Conservation (phyloP, 2,113 vertebrate species). For the Brachionichthys hirsutus region DNA sequence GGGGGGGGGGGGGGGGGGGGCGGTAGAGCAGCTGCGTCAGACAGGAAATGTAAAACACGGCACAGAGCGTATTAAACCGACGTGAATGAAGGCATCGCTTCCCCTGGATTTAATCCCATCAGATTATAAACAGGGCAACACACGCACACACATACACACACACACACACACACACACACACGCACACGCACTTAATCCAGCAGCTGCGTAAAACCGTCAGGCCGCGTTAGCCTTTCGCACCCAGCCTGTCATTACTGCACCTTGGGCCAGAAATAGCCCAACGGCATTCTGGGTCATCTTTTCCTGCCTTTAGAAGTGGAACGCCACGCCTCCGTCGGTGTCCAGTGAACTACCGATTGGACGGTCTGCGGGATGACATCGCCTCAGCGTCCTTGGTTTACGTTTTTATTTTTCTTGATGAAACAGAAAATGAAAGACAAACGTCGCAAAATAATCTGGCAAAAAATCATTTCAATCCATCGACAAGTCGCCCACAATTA, state of each 20-base stretch:
- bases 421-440: no score
- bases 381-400: no score
- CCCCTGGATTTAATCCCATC: slow-evolving; percentile 12
- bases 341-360: no score
- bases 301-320: no score
- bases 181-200: slow-evolving; percentile 16
- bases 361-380: no score
- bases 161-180: slow-evolving; percentile 1
- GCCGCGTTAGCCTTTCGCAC: slow-evolving; percentile 26
- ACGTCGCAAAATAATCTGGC: no score
- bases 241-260: neutral
- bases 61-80: slow-evolving; percentile 1
- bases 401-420: no score
- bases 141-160: slow-evolving; percentile 2
- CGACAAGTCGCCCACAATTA: no score
- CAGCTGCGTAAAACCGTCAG: slow-evolving; percentile 17
- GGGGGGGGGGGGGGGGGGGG: neutral
- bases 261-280: no score
- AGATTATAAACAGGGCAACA: slow-evolving; percentile 19
- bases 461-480: no score
- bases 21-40: slow-evolving; percentile 33
- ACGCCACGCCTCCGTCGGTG: no score
- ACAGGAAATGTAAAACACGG: slow-evolving; percentile 36
- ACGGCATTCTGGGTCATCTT: slow-evolving; percentile 4
- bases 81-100: slow-evolving; percentile 1